Base-by-base conservation (phyloP, 2,113 vertebrate species). In the Amphilophus citrinellus region DNA sequence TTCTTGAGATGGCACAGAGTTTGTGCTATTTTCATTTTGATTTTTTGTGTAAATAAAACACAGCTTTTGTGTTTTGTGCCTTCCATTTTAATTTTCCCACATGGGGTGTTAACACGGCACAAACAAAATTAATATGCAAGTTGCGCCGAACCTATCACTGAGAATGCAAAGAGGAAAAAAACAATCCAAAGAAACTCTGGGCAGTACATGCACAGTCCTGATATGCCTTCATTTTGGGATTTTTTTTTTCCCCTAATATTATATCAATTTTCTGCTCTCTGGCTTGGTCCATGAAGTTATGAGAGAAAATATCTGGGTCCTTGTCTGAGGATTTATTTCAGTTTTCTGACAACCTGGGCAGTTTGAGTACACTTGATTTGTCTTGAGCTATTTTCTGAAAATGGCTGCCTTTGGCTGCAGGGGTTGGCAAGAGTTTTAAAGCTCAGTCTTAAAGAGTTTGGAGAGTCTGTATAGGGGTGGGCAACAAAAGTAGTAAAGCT, bases 311-410 rank as follows among this genome's bases (percentile, higher is more conserved):
- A 62, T 30, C 11, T 61, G 44, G 58, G 53, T 60, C 37, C 42
- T 75, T 79, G 32, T 88, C 56, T 57, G 68, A 22, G 71, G 22
- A 68, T 68, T 79, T 76, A 57, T 35, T 89, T 78, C 57, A 76
- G 44, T 32, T 78, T 15, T 75, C 42, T 32, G 39, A 20, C 76
- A 61, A 65, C 63, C 62, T 75, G 56, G 53, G 14, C 62, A 68
- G 32, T 50, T 60, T 20, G 22, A 79, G 62, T 18, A 59, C 20
- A 76, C n/a, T 81, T 71, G 62, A 37, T 82, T 82, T 76, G 61
- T 81, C 71, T 84, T 82, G 58, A 80, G 37, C 47, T 71, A 7
- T 71, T 71, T 83, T 27, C 35, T 76, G 10, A 80, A 83, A 50
- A 62, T 32, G 17, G 57, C 10, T 77, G 35, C 79, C n/a, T 30